Base-by-base conservation (phyloP, 1,140 invertebrate species). In the Chelonus insularis region DNA sequence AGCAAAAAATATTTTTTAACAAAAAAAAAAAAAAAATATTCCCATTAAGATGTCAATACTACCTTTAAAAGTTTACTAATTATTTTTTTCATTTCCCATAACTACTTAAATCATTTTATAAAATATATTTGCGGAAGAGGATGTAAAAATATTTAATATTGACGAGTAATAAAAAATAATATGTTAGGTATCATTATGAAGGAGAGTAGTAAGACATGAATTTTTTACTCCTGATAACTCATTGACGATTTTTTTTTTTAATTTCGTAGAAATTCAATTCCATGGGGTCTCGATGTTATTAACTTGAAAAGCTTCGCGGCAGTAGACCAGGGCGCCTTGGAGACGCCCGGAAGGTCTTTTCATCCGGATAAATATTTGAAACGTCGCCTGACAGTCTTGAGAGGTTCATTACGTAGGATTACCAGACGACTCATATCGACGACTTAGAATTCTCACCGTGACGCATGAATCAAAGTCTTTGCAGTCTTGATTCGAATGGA, bases 401-500 rank as follows among this genome's bases (percentile, higher is more conserved):
- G 62, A 64, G 58, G 65, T 64, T 67, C 65, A 67, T 67, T 67
- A 67, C 62, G 59, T 34, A 23, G 65, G 65, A 67, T 67, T 67
- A 67, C 65, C 36, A 43, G 21, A 18, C 41, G 47, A 45, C 57
- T 67, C 65, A 67, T 67, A 67, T 64, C 66, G 66, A 60, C 39
- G 59, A 62, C 62, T 63, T 64, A 61, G 63, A 57, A 64, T 64
- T 60, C 52, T 57, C 48, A 59, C 51, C 57, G 21, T 16, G 23
- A 39, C 51, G 37, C 50, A 56, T 60, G 57, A 60, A 64, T 60
- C 62, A 63, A 63, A 64, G 57, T 64, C 51, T 56, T 60, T 52
- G 56, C 56, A 51, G n/a, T 37, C 43, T 54, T 63, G 62, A 63
- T 64, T 64, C 43, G 43, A 56, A 59, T 43, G 62, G 62, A 60